Percentiles rank a stretch among this genome's conserved stretches.
Evolutionary conservation across 2,797 vertebrate genomes (phyloP).

Genomic region (Hippoglossus hippoglossus): DNA sequence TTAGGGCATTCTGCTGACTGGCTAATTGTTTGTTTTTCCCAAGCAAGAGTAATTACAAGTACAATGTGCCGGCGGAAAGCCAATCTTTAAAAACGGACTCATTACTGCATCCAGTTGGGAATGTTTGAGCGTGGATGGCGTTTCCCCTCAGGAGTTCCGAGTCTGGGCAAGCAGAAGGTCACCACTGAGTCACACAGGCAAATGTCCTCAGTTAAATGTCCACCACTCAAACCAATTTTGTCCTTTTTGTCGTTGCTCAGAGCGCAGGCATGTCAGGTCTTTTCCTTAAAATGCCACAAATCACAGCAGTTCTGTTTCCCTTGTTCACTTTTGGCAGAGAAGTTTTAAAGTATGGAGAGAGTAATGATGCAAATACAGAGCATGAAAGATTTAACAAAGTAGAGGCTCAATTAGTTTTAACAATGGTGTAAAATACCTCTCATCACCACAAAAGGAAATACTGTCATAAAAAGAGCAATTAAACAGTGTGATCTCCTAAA

Average conservation of each 20-base stretch:
- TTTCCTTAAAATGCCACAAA: neutral
- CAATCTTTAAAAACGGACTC: constrained; percentile 79
- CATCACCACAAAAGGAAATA: constrained; percentile 50
- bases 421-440: constrained; percentile 64
- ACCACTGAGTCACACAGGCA: constrained; percentile 56
- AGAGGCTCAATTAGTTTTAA: constrained; percentile 64
- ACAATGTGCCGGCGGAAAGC: constrained; percentile 77
- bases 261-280: neutral
- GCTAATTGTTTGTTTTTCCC: constrained; percentile 85
- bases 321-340: constrained; percentile 3
- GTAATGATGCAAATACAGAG: constrained; percentile 42
- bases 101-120: constrained; percentile 76
- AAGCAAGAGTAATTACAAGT: constrained; percentile 80
- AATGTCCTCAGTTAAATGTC: constrained; percentile 37
- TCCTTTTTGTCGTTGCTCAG: neutral
- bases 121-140: constrained; percentile 59
- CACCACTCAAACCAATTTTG: constrained; percentile 28
- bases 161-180: constrained; percentile 63
- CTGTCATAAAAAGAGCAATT: constrained; percentile 69
- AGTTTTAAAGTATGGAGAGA: constrained; percentile 15
- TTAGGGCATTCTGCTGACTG: constrained; percentile 80
- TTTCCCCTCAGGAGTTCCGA: constrained; percentile 28
- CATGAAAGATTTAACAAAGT: constrained; percentile 52
- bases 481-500: constrained; percentile 55
- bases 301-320: neutral